Evolutionary conservation across 1,140 invertebrate species (phyloP), one percentile per base, ranked within the genome.

Genomic region (Cotesia glomerata): DNA sequence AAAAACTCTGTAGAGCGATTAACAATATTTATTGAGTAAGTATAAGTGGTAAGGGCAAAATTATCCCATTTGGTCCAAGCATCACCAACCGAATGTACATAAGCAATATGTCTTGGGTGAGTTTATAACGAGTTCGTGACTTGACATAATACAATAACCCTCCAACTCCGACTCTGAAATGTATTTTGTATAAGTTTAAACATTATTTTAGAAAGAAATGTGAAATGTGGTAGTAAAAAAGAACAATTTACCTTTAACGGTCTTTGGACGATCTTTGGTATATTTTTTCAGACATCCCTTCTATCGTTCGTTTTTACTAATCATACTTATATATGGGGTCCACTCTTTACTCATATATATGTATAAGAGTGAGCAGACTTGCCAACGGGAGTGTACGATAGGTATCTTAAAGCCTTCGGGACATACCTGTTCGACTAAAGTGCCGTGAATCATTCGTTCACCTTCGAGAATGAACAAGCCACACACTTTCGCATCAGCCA

Each of bases 91-190:
- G 80, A 84, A 82, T 86, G 85, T 85, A 85, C 85, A 79, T 82
- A 80, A 74, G 71, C 85, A 81, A 86, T 87, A 78, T 77, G 83
- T 87, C 82, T 86, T 81, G 77, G 75, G 77, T 77, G 66, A 58
- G 78, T 79, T 74, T 80, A 82, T 84, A 87, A 87, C 83, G 85
- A 86, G 85, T 87, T 87, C 85, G 85, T 87, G 85, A 87, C 85
- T 85, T 80, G 80, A 85, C 85, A 86, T 87, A 85, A 87, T 85
- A 84, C 81, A 79, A 85, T 81, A 83, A 80, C 81, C 79, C 81
- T 82, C 26, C 2, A 26, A 26, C 26, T 26, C 26, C 26, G 26
- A 26, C 26, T 26, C 56, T 16, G 52, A 52, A 71, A 68, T 16
- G 54, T 45, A 74, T 26, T 26, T 3, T 11, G 26, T 26, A 34